Evolutionary conservation across 2,113 vertebrate species (phyloP).

Genomic region (Oryzias javanicus): DNA sequence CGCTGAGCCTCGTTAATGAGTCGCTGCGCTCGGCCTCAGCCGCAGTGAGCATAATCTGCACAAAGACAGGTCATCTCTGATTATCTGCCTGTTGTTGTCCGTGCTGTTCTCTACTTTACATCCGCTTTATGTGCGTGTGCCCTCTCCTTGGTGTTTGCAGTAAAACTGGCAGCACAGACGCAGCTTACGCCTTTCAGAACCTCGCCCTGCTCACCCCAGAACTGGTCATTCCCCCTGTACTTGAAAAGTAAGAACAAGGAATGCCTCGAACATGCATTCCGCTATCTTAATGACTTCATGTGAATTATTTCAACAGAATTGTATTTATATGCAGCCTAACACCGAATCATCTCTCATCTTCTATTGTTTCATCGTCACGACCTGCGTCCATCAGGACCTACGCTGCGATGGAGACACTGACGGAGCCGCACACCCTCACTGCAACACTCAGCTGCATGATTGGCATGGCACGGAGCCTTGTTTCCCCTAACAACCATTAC

Average conservation of each 20-base stretch:
- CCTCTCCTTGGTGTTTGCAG: constrained; percentile 59
- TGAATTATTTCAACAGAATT: too few species aligned
- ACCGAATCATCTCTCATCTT: background rate
- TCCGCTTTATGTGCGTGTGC: constrained; percentile 16
- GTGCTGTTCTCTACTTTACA: background rate
- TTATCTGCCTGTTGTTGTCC: constrained; percentile 28
- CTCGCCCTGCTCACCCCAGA: constrained; percentile 94
- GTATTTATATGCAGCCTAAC: background rate
- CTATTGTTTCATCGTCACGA: background rate
- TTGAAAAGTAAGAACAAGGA: constrained; percentile 90
- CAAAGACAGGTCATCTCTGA: constrained; percentile 43
- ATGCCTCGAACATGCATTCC: background rate
- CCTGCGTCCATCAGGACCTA: constrained; percentile 80
- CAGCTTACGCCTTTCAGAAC: constrained; percentile 94
- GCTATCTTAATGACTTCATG: too few species aligned
- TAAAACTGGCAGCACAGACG: constrained; percentile 95
- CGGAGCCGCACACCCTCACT: constrained; percentile 96
- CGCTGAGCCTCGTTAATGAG: constrained; percentile 4
- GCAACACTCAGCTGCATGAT: constrained; percentile 97
- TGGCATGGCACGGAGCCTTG: constrained; percentile 93
- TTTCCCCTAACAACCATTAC: constrained; percentile 86
- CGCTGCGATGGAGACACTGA: constrained; percentile 93
- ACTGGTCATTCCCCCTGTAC: constrained; percentile 92
- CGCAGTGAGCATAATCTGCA: constrained; percentile 34
- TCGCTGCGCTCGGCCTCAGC: constrained; percentile 8